Evolutionary conservation across 2,888 invertebrate species (phyloP), one percentile per base, ranked within the genome.

Genomic region (Eristalis pertinax): DNA sequence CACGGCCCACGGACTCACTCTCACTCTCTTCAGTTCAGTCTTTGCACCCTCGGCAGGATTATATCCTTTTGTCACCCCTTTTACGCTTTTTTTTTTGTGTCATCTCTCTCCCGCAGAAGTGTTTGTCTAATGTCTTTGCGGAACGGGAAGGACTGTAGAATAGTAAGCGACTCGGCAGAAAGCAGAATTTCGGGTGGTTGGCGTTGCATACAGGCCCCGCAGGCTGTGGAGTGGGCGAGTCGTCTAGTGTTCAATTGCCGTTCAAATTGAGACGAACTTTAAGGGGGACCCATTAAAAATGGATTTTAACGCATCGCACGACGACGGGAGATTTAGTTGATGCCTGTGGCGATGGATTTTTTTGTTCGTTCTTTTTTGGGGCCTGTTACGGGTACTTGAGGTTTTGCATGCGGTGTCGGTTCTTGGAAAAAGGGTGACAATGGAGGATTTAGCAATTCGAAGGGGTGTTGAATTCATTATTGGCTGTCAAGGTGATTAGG

Each of bases 61-160:
- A 38, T 63, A 50, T 64, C 50, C 73, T 32, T 50, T 50, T 50
- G 22, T 32, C 73, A 73, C 73, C 63, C 73, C 64, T 41, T 58
- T 56, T 38, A 2, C 13, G 13, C 10, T 38, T 38, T 13, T 38
- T 43, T 32, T 32, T 13, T 43, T 2, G 2, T 19, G 15, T n/a
- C 5, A 1, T 50, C 43, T 50, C 19, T 50, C 50, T n/a, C 60
- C 15, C 26, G 60, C 26, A 60, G 15, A 29, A 60, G 60, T 60
- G 60, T 60, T 26, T 60, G 26, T 60, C 26, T 60, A 60, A 60
- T 15, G 60, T 29, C 60, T 60, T 60, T 15, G 26, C 60, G 60
- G 26, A 11, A 24, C 22, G 60, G 63, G 41, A n/a, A 19, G 62
- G 63, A 29, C 1, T 11, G 50, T 4, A n/a, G n/a, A n/a, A 29